Evolutionary conservation across 2,888 invertebrate genomes (phyloP).

Genomic region (Isoperla grammatica): DNA sequence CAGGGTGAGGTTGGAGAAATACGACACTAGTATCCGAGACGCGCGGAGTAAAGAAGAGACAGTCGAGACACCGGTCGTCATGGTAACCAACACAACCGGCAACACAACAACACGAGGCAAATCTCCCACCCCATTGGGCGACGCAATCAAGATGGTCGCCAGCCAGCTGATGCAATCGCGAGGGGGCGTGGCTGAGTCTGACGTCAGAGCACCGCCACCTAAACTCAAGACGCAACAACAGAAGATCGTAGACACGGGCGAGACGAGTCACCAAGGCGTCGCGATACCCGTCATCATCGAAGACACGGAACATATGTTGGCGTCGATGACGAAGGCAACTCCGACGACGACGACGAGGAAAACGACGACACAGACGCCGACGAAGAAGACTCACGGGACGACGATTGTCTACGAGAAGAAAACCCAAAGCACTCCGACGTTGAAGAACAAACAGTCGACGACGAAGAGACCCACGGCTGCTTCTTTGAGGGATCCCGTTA

Average conservation of each 20-base stretch:
- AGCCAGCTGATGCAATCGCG: slow-evolving; percentile 51
- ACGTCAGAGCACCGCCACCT: slow-evolving; percentile 59
- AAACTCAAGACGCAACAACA: slow-evolving; percentile 43
- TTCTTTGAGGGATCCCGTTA: neutral
- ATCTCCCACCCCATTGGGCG: slow-evolving; percentile 43
- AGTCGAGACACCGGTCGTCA: neutral
- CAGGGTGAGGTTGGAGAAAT: no score
- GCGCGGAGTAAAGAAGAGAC: no score
- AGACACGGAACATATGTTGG: slow-evolving; percentile 35
- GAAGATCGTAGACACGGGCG: neutral
- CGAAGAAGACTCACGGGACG: neutral
- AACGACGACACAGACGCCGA: neutral
- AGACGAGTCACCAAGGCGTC: slow-evolving; percentile 53
- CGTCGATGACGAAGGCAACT: slow-evolving; percentile 33
- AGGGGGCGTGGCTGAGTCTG: slow-evolving; percentile 47
- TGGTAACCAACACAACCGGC: neutral
- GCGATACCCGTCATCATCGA: slow-evolving; percentile 61
- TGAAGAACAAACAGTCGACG: neutral
- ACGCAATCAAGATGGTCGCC: slow-evolving; percentile 54
- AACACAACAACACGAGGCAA: slow-evolving; percentile 43
- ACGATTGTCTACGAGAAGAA: slow-evolving; percentile 6
- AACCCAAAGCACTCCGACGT: neutral
- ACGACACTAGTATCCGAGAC: no score
- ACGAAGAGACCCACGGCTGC: neutral
- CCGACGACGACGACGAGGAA: slow-evolving; percentile 33